These are phyloP conservation scores for Muscicapa striata DNA, from an alignment of 2,797 vertebrate species.

Conservation along the genomic window DNA sequence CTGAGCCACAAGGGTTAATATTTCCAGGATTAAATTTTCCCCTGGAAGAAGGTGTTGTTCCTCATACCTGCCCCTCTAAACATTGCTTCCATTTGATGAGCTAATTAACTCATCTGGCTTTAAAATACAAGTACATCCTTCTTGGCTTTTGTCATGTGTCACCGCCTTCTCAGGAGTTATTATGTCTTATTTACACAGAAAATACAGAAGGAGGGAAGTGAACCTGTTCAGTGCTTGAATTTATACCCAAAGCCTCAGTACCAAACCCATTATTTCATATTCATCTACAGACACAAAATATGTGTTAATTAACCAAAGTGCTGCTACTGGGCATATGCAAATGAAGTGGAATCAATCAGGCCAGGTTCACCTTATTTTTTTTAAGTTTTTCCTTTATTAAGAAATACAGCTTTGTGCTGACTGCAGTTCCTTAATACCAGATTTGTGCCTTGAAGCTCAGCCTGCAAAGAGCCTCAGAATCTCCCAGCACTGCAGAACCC, in stretches of 20 bases:
- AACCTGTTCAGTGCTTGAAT: background rate
- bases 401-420: background rate
- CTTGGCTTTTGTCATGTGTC: slow-evolving; percentile 31
- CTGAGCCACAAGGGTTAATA: background rate
- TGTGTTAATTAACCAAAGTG: slow-evolving; percentile 42
- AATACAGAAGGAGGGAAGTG: background rate
- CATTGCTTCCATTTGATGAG: background rate
- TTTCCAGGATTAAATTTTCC: background rate
- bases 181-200: slow-evolving; percentile 10
- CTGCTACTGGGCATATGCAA: slow-evolving; percentile 40
- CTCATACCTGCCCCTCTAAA: background rate
- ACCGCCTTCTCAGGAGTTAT: background rate
- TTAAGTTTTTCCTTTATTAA: background rate
- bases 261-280: slow-evolving; percentile 8
- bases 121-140: slow-evolving; percentile 32
- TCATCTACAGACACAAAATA: background rate
- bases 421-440: background rate
- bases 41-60: background rate
- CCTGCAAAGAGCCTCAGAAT: background rate
- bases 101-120: slow-evolving; percentile 40
- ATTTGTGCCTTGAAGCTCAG: background rate
- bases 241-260: background rate
- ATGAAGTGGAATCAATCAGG: slow-evolving; percentile 31
- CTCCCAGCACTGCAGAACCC: background rate
- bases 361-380: background rate